Base-by-base conservation (phyloP, 1,140 invertebrate genomes). In the Nixonia krombeini region DNA sequence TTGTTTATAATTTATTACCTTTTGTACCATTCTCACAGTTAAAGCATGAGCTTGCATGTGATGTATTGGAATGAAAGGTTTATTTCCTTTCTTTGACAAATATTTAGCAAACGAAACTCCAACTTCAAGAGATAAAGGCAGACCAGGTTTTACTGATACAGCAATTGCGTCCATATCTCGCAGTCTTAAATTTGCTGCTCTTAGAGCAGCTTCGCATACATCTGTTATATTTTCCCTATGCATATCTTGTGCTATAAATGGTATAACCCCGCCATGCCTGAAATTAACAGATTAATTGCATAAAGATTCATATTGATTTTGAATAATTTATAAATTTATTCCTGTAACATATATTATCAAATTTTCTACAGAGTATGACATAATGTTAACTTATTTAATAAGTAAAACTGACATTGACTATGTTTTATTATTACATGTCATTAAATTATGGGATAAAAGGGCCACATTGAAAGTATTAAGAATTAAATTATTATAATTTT, bases 41-140 rank as follows among this genome's bases (percentile, higher is more conserved):
- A 99, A 82, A n/a, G 97, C 96, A 89, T 99, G 97, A 5, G 97
- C 97, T 89, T 99, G 92, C 97, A 99, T 99, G 71, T 99, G 97
- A 87, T 99, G 97, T 71, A 99, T 94, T 0, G 96, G 96, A 77
- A 99, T 95, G 63, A 99, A 86, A 3, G 95, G 94, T 82, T 96
- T 95, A 0, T 89, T 87, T 66, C 88, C 87, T 45, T 86, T 82
- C 62, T 86, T 86, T 16, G 90, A 89, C 16, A 99, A 76, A 75
- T 92, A 87, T 76, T 93, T 94, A 1, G 93, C 95, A 90, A 96
- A 95, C 46, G 91, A 89, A 23, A 92, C 83, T 28, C 97, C 97
- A 53, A 98, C 90, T 45, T 86, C 35, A 42, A 99, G 84, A 47
- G 94, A 96, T 4, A 94, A 66, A 0, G 90, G 79, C 56, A 99